These are phyloP conservation scores for Microplitis deprimator DNA, from an alignment of 2,888 invertebrate genomes.

Conservation along the genomic window DNA sequence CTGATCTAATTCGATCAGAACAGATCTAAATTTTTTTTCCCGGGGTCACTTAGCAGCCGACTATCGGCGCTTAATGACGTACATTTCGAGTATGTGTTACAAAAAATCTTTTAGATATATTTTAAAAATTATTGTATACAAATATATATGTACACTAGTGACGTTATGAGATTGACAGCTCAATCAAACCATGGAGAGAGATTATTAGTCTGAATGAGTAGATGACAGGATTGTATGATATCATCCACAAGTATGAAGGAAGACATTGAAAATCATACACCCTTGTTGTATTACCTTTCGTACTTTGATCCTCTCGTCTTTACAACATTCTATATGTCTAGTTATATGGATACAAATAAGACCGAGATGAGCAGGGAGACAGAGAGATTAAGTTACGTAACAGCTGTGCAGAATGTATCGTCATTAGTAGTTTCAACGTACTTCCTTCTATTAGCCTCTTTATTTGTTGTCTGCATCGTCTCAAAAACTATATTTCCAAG, in stretches of 20 bases:
- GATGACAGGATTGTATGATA: background rate
- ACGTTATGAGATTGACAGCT: too few species aligned
- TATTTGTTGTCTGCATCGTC: background rate
- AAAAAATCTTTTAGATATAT: too few species aligned
- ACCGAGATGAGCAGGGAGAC: slow-evolving; percentile 34
- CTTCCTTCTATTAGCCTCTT: slow-evolving; percentile 47
- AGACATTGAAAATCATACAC: slow-evolving; percentile 16
- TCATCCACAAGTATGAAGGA: background rate
- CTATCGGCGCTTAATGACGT: too few species aligned
- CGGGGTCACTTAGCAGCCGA: too few species aligned
- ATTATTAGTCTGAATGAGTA: background rate
- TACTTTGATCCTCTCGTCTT: background rate
- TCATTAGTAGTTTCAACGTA: slow-evolving; percentile 59
- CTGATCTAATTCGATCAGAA: too few species aligned
- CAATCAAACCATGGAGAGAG: background rate
- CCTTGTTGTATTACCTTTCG: background rate
- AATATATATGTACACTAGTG: too few species aligned
- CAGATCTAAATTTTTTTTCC: too few species aligned
- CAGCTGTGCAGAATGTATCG: slow-evolving; percentile 65
- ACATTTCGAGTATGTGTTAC: too few species aligned
- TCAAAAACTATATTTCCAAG: too few species aligned
- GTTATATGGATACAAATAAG: slow-evolving; percentile 15
- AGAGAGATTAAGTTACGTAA: slow-evolving; percentile 50
- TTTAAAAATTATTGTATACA: too few species aligned
- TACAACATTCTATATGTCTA: too few species aligned